phyloP scores from a whole-genome alignment of 2,113 vertebrate species.

The Thryonomys swinderianus region DNA sequence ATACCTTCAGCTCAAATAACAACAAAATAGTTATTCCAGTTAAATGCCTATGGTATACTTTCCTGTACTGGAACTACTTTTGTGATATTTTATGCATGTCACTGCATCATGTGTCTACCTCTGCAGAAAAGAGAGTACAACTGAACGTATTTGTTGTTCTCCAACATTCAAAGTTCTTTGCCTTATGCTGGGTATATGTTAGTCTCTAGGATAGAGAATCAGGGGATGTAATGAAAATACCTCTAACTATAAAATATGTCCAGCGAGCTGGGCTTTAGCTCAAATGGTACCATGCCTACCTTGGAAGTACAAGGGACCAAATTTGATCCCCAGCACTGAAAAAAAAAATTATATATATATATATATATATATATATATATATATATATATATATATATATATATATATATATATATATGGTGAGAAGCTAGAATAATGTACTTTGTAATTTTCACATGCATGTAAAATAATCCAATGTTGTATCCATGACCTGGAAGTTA shows the following conservation, averaged over 20 bases:
- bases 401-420: neutral
- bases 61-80: neutral
- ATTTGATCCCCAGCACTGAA: too few species aligned
- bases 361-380: too few species aligned
- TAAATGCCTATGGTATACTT: neutral
- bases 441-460: slow-evolving; percentile 5
- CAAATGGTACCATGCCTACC: too few species aligned
- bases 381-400: too few species aligned
- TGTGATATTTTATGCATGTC: neutral
- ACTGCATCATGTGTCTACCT: neutral
- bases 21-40: neutral
- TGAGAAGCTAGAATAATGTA: neutral
- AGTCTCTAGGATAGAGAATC: neutral
- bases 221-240: neutral
- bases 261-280: too few species aligned
- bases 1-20: neutral
- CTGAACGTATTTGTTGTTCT: neutral
- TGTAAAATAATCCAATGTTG: neutral
- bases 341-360: too few species aligned
- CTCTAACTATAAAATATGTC: slow-evolving; percentile 2
- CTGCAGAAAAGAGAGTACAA: neutral
- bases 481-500: neutral
- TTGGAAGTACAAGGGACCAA: too few species aligned
- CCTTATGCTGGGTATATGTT: neutral
- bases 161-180: neutral